Percentiles rank a stretch among this genome's conserved stretches.
Evolutionary conservation across 2,797 vertebrate species (phyloP).

Genomic region (Sardinella longiceps): DNA sequence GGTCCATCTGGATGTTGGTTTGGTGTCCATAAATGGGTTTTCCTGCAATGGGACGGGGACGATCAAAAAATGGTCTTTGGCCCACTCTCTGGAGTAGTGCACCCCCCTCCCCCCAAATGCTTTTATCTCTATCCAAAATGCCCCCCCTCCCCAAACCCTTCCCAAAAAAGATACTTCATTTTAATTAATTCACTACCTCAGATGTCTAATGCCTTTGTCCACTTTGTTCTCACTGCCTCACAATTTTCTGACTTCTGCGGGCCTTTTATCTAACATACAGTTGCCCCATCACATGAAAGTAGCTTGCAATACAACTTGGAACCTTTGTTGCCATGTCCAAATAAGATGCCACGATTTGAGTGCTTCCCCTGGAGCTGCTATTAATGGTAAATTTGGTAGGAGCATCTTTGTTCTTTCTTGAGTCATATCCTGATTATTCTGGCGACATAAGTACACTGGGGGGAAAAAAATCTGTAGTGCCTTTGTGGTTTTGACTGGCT

Average conservation of each 20-base stretch:
- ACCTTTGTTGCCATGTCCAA: slow-evolving; percentile 66
- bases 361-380: background rate
- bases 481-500: background rate
- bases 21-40: slow-evolving; percentile 6
- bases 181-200: slow-evolving; percentile 75
- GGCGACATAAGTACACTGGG: background rate
- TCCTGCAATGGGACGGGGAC: slow-evolving; percentile 41
- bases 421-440: slow-evolving; percentile 18
- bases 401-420: slow-evolving; percentile 15
- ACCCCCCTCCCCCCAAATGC: slow-evolving; percentile 48
- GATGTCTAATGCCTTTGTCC: slow-evolving; percentile 75
- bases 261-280: slow-evolving; percentile 83
- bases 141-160: slow-evolving; percentile 25
- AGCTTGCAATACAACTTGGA: slow-evolving; percentile 63
- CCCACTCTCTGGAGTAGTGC: background rate
- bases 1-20: slow-evolving; percentile 1
- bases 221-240: slow-evolving; percentile 76
- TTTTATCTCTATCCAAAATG: slow-evolving; percentile 78
- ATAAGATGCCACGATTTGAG: background rate
- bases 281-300: slow-evolving; percentile 78
- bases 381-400: slow-evolving; percentile 14
- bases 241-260: slow-evolving; percentile 69
- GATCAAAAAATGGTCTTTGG: slow-evolving; percentile 54
- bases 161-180: slow-evolving; percentile 64
- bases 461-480: background rate